These are phyloP conservation scores for Okamejei kenojei DNA, from an alignment of 2,797 vertebrate species.

Conservation along the genomic window DNA sequence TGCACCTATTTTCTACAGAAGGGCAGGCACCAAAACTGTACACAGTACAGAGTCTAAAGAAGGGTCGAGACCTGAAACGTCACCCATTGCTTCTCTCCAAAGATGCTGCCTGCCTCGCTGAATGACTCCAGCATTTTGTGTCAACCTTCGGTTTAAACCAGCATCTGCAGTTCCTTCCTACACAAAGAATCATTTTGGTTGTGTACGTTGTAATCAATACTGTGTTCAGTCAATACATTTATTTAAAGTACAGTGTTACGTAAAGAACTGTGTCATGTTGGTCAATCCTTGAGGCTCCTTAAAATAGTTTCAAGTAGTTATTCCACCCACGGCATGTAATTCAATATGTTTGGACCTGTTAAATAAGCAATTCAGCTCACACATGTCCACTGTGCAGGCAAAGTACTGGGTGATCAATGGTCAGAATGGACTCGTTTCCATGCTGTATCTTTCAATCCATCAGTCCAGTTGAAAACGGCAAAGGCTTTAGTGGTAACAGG, in stretches of 20 bases:
- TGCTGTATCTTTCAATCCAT: background rate
- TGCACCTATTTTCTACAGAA: too few species aligned
- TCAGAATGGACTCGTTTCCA: too few species aligned
- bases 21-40: too few species aligned
- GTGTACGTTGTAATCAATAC: background rate
- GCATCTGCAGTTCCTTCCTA: too few species aligned
- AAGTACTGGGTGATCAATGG: too few species aligned
- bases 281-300: background rate
- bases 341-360: background rate
- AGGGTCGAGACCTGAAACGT: too few species aligned
- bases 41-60: too few species aligned
- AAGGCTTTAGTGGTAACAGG: background rate
- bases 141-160: too few species aligned
- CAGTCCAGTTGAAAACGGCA: background rate
- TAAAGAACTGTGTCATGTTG: background rate
- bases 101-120: too few species aligned
- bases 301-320: background rate
- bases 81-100: too few species aligned
- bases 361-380: background rate
- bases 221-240: background rate
- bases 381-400: background rate
- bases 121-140: too few species aligned
- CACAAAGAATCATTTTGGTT: background rate
- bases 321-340: background rate
- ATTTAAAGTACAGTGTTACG: background rate